A percentile compares a stretch with the other conserved stretches of the same genome.
Conservation (phyloP, 2,797 vertebrate species). For the Trichosurus vulpecula region DNA sequence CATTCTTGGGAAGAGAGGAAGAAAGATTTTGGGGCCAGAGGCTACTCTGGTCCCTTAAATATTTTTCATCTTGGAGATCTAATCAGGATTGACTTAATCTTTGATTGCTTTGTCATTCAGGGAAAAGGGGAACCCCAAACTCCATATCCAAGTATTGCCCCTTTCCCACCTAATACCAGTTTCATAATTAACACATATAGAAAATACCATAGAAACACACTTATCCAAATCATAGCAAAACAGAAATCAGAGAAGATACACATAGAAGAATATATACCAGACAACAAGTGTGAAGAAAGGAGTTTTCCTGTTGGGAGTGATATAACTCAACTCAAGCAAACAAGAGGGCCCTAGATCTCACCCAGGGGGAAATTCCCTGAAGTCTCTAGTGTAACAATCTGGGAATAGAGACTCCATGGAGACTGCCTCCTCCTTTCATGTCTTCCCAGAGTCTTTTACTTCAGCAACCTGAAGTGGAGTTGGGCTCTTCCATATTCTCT, state of each 20-base stretch:
- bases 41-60: not conserved
- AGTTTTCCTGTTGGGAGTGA: not conserved
- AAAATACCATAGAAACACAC: not conserved
- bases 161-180: not conserved
- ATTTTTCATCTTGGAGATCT: not conserved
- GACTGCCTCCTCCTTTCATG: not conserved
- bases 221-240: not conserved
- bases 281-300: not conserved
- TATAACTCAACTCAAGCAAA: not conserved
- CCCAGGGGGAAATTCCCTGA: not conserved
- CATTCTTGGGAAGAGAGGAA: not conserved
- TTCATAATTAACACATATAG: not conserved
- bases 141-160: not conserved
- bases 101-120: not conserved
- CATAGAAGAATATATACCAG: not conserved
- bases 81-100: not conserved
- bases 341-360: not conserved
- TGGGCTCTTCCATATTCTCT: not conserved
- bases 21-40: not conserved
- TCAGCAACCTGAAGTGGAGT: not conserved
- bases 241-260: not conserved
- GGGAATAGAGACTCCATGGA: not conserved
- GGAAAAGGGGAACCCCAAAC: not conserved
- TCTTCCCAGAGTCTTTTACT: not conserved
- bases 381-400: not conserved